Percentiles rank a stretch among this genome's conserved stretches.
Conservation (phyloP, 2,797 vertebrate species). For the Sphenodon punctatus region DNA sequence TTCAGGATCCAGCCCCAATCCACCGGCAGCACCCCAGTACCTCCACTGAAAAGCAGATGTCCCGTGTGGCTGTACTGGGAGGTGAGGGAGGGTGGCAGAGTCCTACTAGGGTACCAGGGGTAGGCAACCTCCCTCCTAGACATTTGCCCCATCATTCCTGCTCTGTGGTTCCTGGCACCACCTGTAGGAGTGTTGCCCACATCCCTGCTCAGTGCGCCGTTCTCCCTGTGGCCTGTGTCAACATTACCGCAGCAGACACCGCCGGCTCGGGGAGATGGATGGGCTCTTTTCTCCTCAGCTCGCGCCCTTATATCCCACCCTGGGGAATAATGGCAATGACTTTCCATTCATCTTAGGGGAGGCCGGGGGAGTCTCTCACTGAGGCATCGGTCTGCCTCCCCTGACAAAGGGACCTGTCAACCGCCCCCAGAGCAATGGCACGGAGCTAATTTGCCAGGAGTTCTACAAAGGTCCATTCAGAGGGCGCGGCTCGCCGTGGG, state of each 20-base stretch:
- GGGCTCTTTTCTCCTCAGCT: neutral
- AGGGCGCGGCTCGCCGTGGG: slow-evolving; percentile 11
- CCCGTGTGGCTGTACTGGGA: no score
- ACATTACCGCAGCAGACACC: neutral
- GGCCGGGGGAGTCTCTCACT: accelerated
- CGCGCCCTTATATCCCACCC: neutral
- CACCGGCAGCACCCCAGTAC: no score
- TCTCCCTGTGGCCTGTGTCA: neutral
- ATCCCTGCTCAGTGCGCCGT: no score
- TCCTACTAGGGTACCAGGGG: no score
- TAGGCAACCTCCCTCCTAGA: no score
- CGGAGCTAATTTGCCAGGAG: accelerated
- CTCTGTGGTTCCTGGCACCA: neutral
- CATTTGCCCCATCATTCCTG: accelerated
- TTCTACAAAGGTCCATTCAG: slow-evolving; percentile 35
- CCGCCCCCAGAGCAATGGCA: slow-evolving; percentile 28
- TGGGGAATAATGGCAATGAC: accelerated
- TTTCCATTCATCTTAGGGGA: neutral
- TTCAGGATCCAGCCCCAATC: no score
- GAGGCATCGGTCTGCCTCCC: accelerated
- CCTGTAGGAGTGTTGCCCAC: no score
- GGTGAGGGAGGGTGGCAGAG: no score
- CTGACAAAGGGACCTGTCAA: slow-evolving; percentile 57
- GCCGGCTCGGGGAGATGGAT: neutral
- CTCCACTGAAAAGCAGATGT: no score